Evolutionary conservation across 2,888 invertebrate genomes (phyloP), one percentile per base, ranked within the genome.

Genomic region (Germaria angustata): DNA sequence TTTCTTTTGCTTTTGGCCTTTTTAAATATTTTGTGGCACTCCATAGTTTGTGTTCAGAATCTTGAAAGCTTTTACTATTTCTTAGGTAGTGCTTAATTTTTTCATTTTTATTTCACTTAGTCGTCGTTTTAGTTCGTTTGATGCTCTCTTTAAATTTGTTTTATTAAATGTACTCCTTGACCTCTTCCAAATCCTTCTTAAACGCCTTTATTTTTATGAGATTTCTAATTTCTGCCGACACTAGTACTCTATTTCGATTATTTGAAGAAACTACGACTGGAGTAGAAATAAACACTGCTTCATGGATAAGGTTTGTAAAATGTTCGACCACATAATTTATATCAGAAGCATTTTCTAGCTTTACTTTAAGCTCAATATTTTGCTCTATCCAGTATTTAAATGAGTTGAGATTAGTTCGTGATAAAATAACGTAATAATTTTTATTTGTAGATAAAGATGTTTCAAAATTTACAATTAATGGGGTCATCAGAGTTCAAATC

Each of bases 181-280:
- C 41, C 8, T 36, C 24, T 77, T 71, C 72, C 69, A 77, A 9
- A 71, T 66, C 61, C 59, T 66, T 17, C 81, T 55, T n/a, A n/a
- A n/a, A n/a, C n/a, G n/a, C n/a, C n/a, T 81, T 76, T 28, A 11
- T 34, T 24, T 8, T 51, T 36, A 80, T 73, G 15, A 61, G 61
- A n/a, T 51, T 9, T 49, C 61, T 51, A 28, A 72, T 53, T 61
- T 72, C 51, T 13, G 51, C 20, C 2, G 61, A 61, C 2, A 61
- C 22, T 39, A 61, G 2, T 2, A 63, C 34, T 28, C 32, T 72
- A 9, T 49, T 49, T 11, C 22, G 49, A 49, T 9, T 9, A 34
- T 36, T 49, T 9, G 8, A 24, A 5, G 9, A 7, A n/a, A 13
- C 20, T 36, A 20, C 34, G 36, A 24, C n/a, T 36, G 71, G 71